Base-by-base conservation (phyloP, 2,888 invertebrate species). In the Phragmatobia fuliginosa region DNA sequence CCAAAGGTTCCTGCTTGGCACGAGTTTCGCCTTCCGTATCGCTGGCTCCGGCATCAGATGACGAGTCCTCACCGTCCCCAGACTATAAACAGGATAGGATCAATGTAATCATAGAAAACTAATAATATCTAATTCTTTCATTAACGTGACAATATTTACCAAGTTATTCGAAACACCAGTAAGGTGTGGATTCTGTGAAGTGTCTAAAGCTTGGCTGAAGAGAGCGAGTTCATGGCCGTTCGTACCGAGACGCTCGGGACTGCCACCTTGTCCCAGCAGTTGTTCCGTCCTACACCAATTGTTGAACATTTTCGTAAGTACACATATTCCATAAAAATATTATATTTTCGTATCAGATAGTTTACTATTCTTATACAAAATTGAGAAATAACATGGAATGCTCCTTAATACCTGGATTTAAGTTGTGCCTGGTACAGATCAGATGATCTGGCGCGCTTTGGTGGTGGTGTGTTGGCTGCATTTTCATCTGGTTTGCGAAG, bases 31-130 rank as follows among this genome's bases (percentile, higher is more conserved):
- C 96, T 83, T 97, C 96, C 59, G 95, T 95, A 90, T 96, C 97
- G 85, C 97, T 97, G 75, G 97, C 96, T 77, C 97, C 97, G 68
- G 97, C 97, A 86, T 98, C 98, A 84, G 98, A 97, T 75, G 98
- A 98, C 77, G 98, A 98, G 83, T 98, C 98, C 87, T 98, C 98
- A 62, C 98, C 97, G 59, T 97, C 94, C 1, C 92, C 94, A 56
- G 92, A 92, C 92, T 92, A 73, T 45, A 66, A 68, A 32, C 72
- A 0, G 62, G 2, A 28, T 18, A 8, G 14, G 1, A 32, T 58
- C n/a, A 38, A 25, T 31, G 25, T 52, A n/a, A n/a, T 49, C 18
- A 36, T 61, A 28, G 5, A 2, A 61, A 62, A 7, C 11, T 38
- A 18, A 1, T 3, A 18, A 41, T 62, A 16, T 5, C 3, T 38